Evolutionary conservation across 2,797 vertebrate genomes (phyloP), one percentile per base, ranked within the genome.

Genomic region (Acanthurus lineatus): DNA sequence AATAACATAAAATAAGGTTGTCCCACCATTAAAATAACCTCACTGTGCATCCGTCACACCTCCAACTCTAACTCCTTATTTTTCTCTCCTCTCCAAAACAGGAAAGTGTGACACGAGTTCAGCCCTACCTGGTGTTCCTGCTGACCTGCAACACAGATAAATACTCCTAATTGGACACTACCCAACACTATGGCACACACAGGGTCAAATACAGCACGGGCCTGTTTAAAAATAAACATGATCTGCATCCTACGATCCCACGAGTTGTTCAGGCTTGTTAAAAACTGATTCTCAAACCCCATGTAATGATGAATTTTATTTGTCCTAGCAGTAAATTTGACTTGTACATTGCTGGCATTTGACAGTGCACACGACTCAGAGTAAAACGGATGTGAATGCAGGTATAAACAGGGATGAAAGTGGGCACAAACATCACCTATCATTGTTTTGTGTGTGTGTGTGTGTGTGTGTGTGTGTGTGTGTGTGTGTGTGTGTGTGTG

Each of bases 141-240:
- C 70, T 91, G 85, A 88, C 81, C 89, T 75, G 60, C 64, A 85
- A 45, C 66, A 7, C 68, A 72, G n/a, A 71, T 79, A 82, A 85
- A 83, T 91, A 83, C 81, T 76, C 77, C 74, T 88, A 84, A 87
- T 84, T 92, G 79, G 88, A 80, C 65, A 12, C 32, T 20, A 16
- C 64, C 77, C 79, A 88, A 59, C 61, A 53, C 45, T 10, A 12
- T 57, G 52, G 44, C 69, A 80, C 59, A 62, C 65, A 75, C 69
- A 62, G 35, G 40, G 11, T 25, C 64, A 56, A 79, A 56, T 5
- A n/a, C 59, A 38, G 51, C 1, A 8, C 58, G 73, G 60, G 15
- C 32, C 63, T 66, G 51, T 71, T 81, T 80, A 65, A 74, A 79
- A 83, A 74, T 76, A 76, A 57, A 62, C 20, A 67, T 2, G 17